A percentile compares a stretch with the other conserved stretches of the same genome.
Evolutionary conservation across 1,140 invertebrate species (phyloP).

Genomic region (Zophobas morio): DNA sequence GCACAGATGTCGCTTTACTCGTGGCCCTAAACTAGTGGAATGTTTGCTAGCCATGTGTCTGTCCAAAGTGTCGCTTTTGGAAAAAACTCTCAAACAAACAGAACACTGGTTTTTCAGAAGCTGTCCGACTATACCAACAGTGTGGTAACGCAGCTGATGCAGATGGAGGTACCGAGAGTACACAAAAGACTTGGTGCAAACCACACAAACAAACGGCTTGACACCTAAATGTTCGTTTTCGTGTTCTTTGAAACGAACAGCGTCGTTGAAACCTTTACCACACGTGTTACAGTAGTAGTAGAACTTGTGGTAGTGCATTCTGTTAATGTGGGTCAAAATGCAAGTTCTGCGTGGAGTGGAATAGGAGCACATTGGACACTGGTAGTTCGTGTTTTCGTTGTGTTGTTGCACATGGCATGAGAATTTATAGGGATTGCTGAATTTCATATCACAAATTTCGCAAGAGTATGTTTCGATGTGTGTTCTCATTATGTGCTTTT

Average conservation of each 20-base stretch:
- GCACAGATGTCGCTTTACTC: conserved; percentile 65
- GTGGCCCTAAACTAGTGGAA: conserved; percentile 66
- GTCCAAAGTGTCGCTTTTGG: conserved; percentile 54
- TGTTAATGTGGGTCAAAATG: conserved; percentile 60
- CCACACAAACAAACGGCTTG: conserved; percentile 71
- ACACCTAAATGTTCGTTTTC: conserved; percentile 79
- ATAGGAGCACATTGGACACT: conserved; percentile 58
- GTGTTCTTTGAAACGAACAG: conserved; percentile 68
- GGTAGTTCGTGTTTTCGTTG: conserved; percentile 52
- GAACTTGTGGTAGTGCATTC: conserved; percentile 62
- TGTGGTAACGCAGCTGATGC: conserved; percentile 59
- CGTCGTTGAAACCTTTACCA: conserved; percentile 69
- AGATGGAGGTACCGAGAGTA: conserved; percentile 60
- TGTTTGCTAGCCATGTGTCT: conserved; percentile 54
- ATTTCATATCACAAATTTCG: conserved; percentile 54
- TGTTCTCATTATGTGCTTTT: conserved; percentile 53
- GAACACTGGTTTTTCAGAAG: conserved; percentile 58
- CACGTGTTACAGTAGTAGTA: conserved; percentile 70
- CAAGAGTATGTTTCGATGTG: conserved; percentile 59
- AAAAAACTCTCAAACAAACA: conserved; percentile 57
- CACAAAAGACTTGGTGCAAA: conserved; percentile 59
- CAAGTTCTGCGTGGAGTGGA: conserved; percentile 53
- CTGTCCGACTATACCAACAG: conserved; percentile 59
- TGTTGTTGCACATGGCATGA: conserved; percentile 56
- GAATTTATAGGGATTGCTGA: conserved; percentile 58